These are phyloP conservation scores for Pedionomus torquatus DNA, from an alignment of 2,113 vertebrate species.

Conservation along the genomic window DNA sequence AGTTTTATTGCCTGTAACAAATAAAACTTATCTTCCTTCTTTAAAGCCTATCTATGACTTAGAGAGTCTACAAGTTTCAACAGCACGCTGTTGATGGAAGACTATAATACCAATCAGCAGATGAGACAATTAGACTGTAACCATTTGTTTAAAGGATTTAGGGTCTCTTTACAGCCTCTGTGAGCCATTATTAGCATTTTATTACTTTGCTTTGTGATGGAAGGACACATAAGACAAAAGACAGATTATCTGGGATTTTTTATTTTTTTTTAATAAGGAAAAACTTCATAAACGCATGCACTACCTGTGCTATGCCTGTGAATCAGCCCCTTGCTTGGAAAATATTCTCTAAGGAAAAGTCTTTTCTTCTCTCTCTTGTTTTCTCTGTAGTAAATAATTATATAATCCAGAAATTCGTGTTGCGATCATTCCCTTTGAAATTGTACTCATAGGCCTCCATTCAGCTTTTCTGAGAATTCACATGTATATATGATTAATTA, in stretches of 20 bases:
- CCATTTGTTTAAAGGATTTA: conserved; percentile 81
- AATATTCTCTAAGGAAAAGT: not conserved
- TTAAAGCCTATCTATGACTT: conserved; percentile 76
- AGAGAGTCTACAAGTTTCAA: conserved; percentile 69
- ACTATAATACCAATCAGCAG: conserved; percentile 63
- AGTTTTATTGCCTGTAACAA: conserved; percentile 76
- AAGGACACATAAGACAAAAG: conserved; percentile 69
- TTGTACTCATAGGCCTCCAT: not conserved
- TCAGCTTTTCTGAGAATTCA: not conserved
- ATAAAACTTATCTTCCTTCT: conserved; percentile 76
- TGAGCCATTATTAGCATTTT: conserved; percentile 62
- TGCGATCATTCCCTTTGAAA: not conserved
- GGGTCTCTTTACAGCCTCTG: conserved; percentile 56
- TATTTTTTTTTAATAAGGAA: not conserved
- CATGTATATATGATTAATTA: not conserved
- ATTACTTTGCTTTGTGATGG: conserved; percentile 61
- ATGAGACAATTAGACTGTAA: conserved; percentile 79
- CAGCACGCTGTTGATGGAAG: conserved; percentile 57
- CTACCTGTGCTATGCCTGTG: not conserved
- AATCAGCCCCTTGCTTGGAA: not conserved
- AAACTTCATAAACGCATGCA: not conserved
- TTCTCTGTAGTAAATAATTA: not conserved
- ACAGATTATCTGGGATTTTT: not conserved
- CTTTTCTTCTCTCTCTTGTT: not conserved
- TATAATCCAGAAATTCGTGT: not conserved